phyloP scores from a whole-genome alignment of 1,140 invertebrate genomes.

The Mycetomoellerius zeteki region DNA sequence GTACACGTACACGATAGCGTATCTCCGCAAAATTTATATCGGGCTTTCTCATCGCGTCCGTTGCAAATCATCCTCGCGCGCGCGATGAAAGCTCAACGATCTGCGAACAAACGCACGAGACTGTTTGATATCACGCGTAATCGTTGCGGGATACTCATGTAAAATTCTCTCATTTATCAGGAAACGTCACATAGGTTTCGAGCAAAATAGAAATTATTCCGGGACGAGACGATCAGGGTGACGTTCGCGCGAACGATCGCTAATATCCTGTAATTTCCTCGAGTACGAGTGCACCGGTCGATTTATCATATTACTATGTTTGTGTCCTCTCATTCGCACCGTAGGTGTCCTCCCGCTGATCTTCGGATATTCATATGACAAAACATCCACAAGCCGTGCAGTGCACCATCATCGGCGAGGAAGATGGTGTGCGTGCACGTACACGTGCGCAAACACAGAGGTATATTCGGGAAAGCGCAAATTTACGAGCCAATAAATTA shows the following conservation, averaged over 20 bases:
- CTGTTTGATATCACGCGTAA: conserved; percentile 3
- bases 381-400: conserved; percentile 43
- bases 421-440: conserved; percentile 37
- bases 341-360: conserved; percentile 20
- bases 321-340: conserved; percentile 30
- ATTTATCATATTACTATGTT: conserved; percentile 52
- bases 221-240: neutral
- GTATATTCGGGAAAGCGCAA: conserved; percentile 83
- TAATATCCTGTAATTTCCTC: conserved; percentile 41
- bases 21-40: conserved; percentile 58
- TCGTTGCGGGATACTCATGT: conserved; percentile 2
- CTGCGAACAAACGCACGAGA: conserved; percentile 18
- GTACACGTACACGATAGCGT: neutral
- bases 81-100: conserved; percentile 44
- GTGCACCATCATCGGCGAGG: conserved; percentile 22
- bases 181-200: conserved; percentile 9
- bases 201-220: conserved; percentile 41
- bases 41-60: conserved; percentile 39
- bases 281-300: conserved; percentile 17
- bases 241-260: neutral
- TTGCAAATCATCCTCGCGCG: conserved; percentile 42
- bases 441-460: neutral
- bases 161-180: neutral
- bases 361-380: conserved; percentile 40
- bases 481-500: conserved; percentile 85